Evolutionary conservation across 2,888 invertebrate genomes (phyloP).

Genomic region (Bembecia ichneumoniformis): DNA sequence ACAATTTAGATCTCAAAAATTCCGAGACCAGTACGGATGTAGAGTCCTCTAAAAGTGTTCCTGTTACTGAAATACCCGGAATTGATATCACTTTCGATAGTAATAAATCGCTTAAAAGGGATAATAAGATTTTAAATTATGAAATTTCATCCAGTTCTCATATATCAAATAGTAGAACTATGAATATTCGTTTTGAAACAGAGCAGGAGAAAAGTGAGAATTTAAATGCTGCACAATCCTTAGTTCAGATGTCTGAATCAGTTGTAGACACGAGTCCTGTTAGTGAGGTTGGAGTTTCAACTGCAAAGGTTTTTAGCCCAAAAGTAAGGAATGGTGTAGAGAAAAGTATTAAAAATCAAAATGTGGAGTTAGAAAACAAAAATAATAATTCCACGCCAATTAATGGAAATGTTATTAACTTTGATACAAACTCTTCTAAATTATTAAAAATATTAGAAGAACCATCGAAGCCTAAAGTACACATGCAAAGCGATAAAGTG

Average conservation of each 20-base stretch:
- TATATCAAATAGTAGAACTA: conserved; percentile 7
- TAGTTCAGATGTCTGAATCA: conserved; percentile 65
- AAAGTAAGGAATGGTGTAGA: conserved; percentile 34
- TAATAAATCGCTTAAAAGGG: not conserved
- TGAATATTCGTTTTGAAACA: conserved; percentile 47
- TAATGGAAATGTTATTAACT: conserved; percentile 30
- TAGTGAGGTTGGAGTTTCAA: conserved; percentile 18
- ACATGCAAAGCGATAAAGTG: conserved; percentile 5
- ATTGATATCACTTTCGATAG: too few relatives aligned
- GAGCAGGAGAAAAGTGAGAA: conserved; percentile 64
- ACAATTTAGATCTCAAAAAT: too few relatives aligned
- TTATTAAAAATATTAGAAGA: conserved; percentile 72
- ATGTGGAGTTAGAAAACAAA: conserved; percentile 32
- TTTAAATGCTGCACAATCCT: conserved; percentile 61
- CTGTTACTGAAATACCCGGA: not conserved
- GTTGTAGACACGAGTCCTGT: conserved; percentile 50
- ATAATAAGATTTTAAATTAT: conserved; percentile 17
- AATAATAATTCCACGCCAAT: conserved; percentile 26
- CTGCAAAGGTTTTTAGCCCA: conserved; percentile 14
- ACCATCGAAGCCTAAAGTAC: conserved; percentile 40
- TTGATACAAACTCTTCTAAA: conserved; percentile 64
- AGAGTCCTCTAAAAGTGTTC: too few relatives aligned
- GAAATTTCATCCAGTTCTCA: not conserved
- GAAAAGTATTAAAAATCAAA: conserved; percentile 27
- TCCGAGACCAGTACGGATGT: too few relatives aligned